Evolutionary conservation across 2,888 invertebrate genomes (phyloP).

Genomic region (Molorchus minor): DNA sequence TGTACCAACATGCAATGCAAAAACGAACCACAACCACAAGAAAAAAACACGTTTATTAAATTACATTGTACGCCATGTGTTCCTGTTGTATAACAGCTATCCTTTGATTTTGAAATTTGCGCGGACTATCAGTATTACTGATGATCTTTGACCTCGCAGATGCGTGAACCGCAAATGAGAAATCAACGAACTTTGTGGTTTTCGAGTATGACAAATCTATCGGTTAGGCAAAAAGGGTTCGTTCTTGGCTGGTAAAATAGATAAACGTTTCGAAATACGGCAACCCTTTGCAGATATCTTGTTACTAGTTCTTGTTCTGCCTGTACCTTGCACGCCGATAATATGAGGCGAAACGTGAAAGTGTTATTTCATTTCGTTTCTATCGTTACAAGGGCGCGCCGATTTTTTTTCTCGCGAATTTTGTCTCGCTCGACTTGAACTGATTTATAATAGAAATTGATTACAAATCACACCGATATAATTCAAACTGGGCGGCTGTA

Average conservation of each 20-base stretch:
- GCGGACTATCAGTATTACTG: no score
- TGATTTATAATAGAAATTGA: constrained; percentile 8
- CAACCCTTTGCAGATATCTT: no score
- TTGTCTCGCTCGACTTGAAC: constrained; percentile 13
- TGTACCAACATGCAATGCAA: constrained; percentile 4
- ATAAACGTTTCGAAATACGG: no score
- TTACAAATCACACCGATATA: constrained; percentile 7
- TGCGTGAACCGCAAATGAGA: no score
- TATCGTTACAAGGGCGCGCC: constrained; percentile 5
- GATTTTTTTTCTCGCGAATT: constrained; percentile 7
- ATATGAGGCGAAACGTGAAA: not conserved
- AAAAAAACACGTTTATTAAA: constrained; percentile 1
- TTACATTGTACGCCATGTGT: not conserved
- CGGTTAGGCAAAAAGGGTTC: no score
- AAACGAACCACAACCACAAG: constrained; percentile 7
- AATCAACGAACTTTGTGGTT: no score
- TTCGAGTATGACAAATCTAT: no score
- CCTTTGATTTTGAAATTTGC: not conserved
- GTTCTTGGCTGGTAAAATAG: no score
- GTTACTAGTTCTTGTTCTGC: no score
- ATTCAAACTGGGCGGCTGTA: constrained; percentile 8
- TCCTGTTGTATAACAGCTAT: not conserved
- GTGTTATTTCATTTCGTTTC: not conserved
- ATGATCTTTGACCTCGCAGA: no score
- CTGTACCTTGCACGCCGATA: no score